Evolutionary conservation across 2,888 invertebrate genomes (phyloP).

Genomic region (Hydrotaea diabolus): DNA sequence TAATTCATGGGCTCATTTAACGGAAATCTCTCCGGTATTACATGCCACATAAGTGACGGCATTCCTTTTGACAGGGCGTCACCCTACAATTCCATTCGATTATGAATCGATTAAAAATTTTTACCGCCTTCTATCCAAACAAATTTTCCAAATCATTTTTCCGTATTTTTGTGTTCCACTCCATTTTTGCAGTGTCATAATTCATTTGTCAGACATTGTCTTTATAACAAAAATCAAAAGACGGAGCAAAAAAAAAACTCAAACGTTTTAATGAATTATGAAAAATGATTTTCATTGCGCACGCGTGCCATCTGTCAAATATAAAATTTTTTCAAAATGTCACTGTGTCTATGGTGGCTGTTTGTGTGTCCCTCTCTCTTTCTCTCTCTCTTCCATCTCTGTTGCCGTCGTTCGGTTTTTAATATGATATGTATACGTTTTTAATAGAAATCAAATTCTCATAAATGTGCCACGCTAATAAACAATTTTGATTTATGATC

Average conservation of each 20-base stretch:
- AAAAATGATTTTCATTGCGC: slow-evolving; percentile 65
- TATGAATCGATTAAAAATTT: not conserved
- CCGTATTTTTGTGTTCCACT: not conserved
- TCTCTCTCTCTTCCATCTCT: not conserved
- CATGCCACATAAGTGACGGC: not conserved
- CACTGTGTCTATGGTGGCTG: not conserved
- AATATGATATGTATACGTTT: slow-evolving; percentile 55
- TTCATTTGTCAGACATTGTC: slow-evolving; percentile 55
- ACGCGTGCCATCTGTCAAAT: slow-evolving; percentile 69
- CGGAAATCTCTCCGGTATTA: not conserved
- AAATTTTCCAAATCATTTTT: slow-evolving; percentile 25
- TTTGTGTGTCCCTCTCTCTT: too few species aligned
- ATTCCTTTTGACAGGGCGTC: not conserved
- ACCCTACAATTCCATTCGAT: not conserved
- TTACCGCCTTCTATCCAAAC: slow-evolving; percentile 3
- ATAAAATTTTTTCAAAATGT: slow-evolving; percentile 52
- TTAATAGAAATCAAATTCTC: slow-evolving; percentile 67
- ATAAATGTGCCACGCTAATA: slow-evolving; percentile 66
- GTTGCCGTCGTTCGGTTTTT: not conserved
- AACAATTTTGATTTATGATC: slow-evolving; percentile 66
- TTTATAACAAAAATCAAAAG: slow-evolving; percentile 28
- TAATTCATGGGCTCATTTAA: not conserved
- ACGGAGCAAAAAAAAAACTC: not conserved
- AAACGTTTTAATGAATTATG: slow-evolving; percentile 42
- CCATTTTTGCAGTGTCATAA: slow-evolving; percentile 57